These are phyloP conservation scores for Podotricha telesiphe DNA, from an alignment of 2,888 invertebrate species.

Conservation along the genomic window DNA sequence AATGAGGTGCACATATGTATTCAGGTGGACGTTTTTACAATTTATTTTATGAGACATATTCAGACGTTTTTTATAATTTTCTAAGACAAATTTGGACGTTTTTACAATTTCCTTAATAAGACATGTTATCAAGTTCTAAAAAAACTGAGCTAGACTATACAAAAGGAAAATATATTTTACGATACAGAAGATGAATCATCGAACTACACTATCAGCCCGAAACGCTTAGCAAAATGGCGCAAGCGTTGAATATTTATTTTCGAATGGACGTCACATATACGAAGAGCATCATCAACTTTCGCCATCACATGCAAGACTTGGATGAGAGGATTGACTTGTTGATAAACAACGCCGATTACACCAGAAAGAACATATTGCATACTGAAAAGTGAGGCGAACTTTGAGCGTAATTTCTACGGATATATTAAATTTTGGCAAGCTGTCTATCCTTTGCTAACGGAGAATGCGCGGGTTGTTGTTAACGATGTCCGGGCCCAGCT, in stretches of 20 bases:
- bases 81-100: too few species aligned
- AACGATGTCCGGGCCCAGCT: conserved; percentile 89
- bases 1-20: too few species aligned
- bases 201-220: conserved; percentile 70
- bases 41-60: too few species aligned
- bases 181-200: conserved; percentile 67
- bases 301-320: conserved; percentile 73
- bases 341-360: conserved; percentile 70
- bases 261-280: conserved; percentile 77
- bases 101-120: too few species aligned
- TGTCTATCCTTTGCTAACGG: conserved; percentile 88
- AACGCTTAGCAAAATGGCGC: conserved; percentile 54
- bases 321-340: conserved; percentile 74
- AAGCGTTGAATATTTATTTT: conserved; percentile 62
- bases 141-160: conserved; percentile 62
- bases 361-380: conserved; percentile 64
- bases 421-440: conserved; percentile 82
- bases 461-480: conserved; percentile 89
- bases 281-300: conserved; percentile 70
- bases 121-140: conserved; percentile 73
- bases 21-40: too few species aligned
- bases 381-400: conserved; percentile 67
- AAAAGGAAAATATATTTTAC: conserved; percentile 75
- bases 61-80: too few species aligned
- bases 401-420: conserved; percentile 76